These are phyloP conservation scores for Pseudanteris insignis DNA, from an alignment of 2,888 invertebrate genomes.

Conservation along the genomic window DNA sequence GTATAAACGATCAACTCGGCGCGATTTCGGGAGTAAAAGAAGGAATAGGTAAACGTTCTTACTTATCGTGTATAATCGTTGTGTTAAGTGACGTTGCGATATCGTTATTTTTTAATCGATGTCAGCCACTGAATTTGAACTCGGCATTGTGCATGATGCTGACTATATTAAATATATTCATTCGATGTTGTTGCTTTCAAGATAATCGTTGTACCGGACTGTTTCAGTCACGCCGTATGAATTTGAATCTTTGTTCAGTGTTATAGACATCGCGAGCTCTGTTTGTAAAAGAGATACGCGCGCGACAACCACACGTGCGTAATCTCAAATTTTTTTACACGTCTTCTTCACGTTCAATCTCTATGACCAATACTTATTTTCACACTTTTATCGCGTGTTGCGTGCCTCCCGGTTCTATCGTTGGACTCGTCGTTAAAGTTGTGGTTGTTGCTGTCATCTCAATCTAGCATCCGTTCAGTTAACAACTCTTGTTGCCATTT, in stretches of 20 bases:
- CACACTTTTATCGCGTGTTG: no score
- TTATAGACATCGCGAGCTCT: slow-evolving; percentile 32
- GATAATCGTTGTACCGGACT: slow-evolving; percentile 38
- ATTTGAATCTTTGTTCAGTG: slow-evolving; percentile 38
- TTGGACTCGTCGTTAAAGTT: no score
- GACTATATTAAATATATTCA: slow-evolving; percentile 24
- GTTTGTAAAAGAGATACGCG: slow-evolving; percentile 10
- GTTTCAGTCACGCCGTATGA: slow-evolving; percentile 35
- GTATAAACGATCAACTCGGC: no score
- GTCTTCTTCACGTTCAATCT: no score
- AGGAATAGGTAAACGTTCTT: no score
- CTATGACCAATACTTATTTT: slow-evolving; percentile 37
- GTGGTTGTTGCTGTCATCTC: no score
- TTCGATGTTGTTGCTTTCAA: slow-evolving; percentile 44
- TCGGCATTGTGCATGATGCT: slow-evolving; percentile 44
- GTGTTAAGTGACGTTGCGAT: slow-evolving; percentile 29
- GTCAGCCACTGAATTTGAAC: slow-evolving; percentile 19
- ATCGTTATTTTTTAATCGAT: slow-evolving; percentile 28
- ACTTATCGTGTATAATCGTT: no score
- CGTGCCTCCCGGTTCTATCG: no score
- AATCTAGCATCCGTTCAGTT: no score
- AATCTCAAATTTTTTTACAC: slow-evolving; percentile 6
- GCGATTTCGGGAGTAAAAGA: no score
- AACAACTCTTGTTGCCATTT: no score
- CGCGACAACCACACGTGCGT: slow-evolving; percentile 21